Base-by-base conservation (phyloP, 64 coral and sea anemone genomes). In the Montipora efflorescens region DNA sequence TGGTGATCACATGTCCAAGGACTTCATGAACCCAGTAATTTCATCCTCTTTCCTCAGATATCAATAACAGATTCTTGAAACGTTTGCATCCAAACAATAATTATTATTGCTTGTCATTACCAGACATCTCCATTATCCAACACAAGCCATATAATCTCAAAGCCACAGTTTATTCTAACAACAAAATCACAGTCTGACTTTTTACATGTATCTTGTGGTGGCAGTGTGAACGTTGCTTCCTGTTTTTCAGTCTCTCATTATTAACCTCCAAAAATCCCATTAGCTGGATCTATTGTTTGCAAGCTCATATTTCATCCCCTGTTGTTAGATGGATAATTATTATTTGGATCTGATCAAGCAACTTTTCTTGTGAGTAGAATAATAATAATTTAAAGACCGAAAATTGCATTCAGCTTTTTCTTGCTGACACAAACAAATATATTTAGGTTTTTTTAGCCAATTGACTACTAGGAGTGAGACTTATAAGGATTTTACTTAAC, bases 131-230 rank as follows among this genome's bases (percentile, higher is more conserved):
- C 10, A 10, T 7, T 55, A 5, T 55, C 52, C 52, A 55, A 10
- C 52, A 55, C 52, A 55, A 10, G 5, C 52, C 10, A 10, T 10
- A 55, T 55, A 36, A 36, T 55, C 52, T 55, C 52, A 55, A 55
- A 55, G 10, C 10, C 52, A 55, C 3, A 64, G 9, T 11, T 4
- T 11, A 64, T 64, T 64, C 13, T 12, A 19, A 64, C 1, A 64
- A 50, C 2, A 19, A 86, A 86, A 71, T 64, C 66, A 86, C 64
- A 86, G 81, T 3, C 28, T 46, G 47, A 86, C 36, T 86, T 72
- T 70, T 86, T 86, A 23, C 22, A 23, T 23, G 22, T 23, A 86
- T 86, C 82, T 20, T 28, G 16, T 18, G 36, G 25, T 76, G n/a
- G 28, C 10, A 0, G 2, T 76, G 25, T 76, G 9, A 4, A 7